phyloP scores from a whole-genome alignment of 2,113 vertebrate genomes.

The Apus apus region DNA sequence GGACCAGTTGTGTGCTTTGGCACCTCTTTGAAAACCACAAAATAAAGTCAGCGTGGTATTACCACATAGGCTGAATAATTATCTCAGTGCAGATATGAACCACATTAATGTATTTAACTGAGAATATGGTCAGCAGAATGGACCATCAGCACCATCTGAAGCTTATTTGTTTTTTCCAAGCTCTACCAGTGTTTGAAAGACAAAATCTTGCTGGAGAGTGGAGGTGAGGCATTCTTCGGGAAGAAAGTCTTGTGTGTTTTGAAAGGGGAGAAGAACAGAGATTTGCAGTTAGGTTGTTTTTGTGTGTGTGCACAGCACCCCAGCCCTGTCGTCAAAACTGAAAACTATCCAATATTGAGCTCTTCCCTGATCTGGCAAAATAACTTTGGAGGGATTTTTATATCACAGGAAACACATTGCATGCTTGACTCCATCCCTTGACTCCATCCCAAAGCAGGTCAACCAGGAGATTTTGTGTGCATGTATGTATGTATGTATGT shows the following conservation, averaged over 20 bases:
- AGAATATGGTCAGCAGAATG: slow-evolving; percentile 22
- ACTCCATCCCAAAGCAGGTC: neutral
- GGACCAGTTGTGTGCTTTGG: neutral
- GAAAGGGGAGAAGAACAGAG: neutral
- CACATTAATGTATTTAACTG: slow-evolving; percentile 42
- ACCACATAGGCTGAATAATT: slow-evolving; percentile 38
- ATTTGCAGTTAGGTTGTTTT: neutral
- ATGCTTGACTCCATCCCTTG: neutral
- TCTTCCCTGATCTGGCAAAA: neutral
- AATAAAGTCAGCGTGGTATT: slow-evolving; percentile 50
- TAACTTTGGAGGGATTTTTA: neutral
- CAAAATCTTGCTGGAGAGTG: neutral
- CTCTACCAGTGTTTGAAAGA: neutral
- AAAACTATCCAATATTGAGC: neutral
- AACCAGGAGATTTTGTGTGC: neutral
- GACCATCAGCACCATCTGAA: slow-evolving; percentile 47
- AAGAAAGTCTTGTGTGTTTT: neutral
- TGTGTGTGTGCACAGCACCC: neutral
- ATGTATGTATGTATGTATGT: too few relatives aligned
- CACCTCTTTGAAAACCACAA: slow-evolving; percentile 7
- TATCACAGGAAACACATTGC: neutral
- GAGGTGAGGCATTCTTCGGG: neutral
- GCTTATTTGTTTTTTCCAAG: slow-evolving; percentile 29
- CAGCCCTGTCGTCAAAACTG: neutral
- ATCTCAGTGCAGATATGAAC: slow-evolving; percentile 2